These are phyloP conservation scores for Popillia japonica DNA, from an alignment of 1,140 invertebrate species.

Conservation along the genomic window DNA sequence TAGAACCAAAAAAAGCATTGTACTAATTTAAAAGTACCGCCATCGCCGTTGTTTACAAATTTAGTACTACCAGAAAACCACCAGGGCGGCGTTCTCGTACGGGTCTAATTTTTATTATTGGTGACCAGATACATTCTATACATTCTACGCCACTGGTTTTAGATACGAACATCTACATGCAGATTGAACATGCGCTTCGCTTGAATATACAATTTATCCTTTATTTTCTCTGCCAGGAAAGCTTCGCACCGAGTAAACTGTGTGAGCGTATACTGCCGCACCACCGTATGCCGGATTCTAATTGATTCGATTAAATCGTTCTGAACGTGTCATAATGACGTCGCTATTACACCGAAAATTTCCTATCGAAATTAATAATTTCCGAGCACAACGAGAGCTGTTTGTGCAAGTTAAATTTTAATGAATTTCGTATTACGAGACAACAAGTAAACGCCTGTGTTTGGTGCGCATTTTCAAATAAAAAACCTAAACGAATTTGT, in stretches of 20 bases:
- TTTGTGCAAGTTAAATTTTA: not conserved
- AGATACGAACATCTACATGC: not conserved
- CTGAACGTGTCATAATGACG: constrained; percentile 30
- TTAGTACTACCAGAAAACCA: too few species aligned
- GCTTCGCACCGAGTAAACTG: not conserved
- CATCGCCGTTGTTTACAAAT: too few species aligned
- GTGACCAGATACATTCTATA: not conserved
- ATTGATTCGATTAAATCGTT: constrained; percentile 30
- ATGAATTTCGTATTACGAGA: not conserved
- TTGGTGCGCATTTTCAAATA: not conserved
- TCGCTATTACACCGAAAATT: constrained; percentile 28
- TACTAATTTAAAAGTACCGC: too few species aligned
- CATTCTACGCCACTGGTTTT: not conserved
- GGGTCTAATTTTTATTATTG: too few species aligned
- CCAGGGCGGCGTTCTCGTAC: too few species aligned
- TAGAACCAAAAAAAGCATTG: too few species aligned
- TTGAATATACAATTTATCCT: constrained; percentile 30
- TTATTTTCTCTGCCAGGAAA: constrained; percentile 27
- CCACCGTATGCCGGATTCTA: not conserved
- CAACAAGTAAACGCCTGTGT: not conserved
- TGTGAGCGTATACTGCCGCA: not conserved
- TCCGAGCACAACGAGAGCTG: not conserved
- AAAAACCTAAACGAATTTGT: not conserved
- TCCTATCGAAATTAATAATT: constrained; percentile 18
- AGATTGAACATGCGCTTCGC: not conserved